Percentiles rank a stretch among this genome's conserved stretches.
Evolutionary conservation across 2,113 vertebrate genomes (phyloP).

Genomic region (Trogon melanurus): DNA sequence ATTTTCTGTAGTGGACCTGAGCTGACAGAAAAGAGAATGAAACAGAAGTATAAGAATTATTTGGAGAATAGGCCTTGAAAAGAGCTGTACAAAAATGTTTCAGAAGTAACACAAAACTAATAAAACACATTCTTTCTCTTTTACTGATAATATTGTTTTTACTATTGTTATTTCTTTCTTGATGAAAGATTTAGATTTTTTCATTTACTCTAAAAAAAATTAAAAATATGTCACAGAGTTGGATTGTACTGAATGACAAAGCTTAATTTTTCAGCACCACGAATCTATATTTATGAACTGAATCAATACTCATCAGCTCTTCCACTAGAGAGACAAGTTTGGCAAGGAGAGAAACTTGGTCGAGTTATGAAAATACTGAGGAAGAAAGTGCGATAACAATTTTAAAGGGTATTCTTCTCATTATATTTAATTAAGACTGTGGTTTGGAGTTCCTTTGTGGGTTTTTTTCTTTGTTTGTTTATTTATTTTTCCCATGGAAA

Average conservation of each 20-base stretch:
- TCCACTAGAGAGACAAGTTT: neutral
- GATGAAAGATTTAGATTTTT: neutral
- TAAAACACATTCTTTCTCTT: neutral
- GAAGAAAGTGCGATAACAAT: neutral
- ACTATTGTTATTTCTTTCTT: neutral
- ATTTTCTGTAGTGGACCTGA: neutral
- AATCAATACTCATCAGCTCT: slow-evolving; percentile 6
- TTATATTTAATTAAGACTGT: neutral
- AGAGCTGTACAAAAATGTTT: neutral
- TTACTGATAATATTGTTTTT: neutral
- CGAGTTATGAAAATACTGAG: neutral
- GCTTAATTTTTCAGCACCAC: neutral
- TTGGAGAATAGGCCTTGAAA: neutral
- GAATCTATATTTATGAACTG: neutral
- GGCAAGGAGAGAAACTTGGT: neutral
- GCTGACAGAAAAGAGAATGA: neutral
- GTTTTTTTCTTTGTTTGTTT: neutral
- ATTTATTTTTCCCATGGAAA: neutral
- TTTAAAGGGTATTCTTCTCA: neutral
- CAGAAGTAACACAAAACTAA: neutral
- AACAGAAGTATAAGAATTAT: neutral
- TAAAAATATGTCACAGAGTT: neutral
- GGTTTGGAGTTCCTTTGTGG: neutral
- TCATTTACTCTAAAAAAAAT: neutral
- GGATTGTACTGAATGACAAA: neutral